These are phyloP conservation scores for Stegastes partitus DNA, from an alignment of 2,113 vertebrate species.

Conservation along the genomic window DNA sequence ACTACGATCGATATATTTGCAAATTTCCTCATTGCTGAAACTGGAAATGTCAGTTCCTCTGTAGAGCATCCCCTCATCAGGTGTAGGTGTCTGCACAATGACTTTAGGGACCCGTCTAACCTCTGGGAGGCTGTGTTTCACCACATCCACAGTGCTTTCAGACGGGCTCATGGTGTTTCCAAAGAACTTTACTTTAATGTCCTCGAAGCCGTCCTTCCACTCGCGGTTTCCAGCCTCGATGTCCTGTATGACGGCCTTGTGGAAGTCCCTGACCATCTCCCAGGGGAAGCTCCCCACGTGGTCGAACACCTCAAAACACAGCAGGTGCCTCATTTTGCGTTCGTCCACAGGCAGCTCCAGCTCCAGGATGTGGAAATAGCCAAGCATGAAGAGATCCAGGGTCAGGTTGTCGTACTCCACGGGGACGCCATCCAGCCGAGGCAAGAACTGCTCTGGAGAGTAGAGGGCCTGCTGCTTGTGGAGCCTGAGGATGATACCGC, in stretches of 20 bases:
- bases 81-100: conserved; percentile 70
- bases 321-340: conserved; percentile 91
- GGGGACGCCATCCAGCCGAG: conserved; percentile 83
- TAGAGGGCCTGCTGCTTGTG: conserved; percentile 84
- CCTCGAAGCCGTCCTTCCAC: conserved; percentile 94
- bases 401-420: conserved; percentile 89
- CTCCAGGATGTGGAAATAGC: conserved; percentile 97
- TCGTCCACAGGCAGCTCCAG: conserved; percentile 91
- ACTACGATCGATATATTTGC: conserved; percentile 94
- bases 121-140: conserved; percentile 66
- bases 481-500: conserved; percentile 62
- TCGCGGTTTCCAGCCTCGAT: conserved; percentile 90
- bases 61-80: conserved; percentile 60
- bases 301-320: conserved; percentile 98
- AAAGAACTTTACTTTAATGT: conserved; percentile 93
- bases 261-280: conserved; percentile 91
- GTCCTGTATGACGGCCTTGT: conserved; percentile 91
- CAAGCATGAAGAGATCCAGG: conserved; percentile 96
- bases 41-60: conserved; percentile 75
- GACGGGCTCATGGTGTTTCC: conserved; percentile 68
- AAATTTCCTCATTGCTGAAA: conserved; percentile 91
- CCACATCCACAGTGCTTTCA: conserved; percentile 28
- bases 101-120: conserved; percentile 75
- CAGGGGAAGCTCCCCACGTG: conserved; percentile 91
- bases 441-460: conserved; percentile 95